Evolutionary conservation across 2,888 invertebrate genomes (phyloP), one percentile per base, ranked within the genome.

Genomic region (Xylota sylvarum): DNA sequence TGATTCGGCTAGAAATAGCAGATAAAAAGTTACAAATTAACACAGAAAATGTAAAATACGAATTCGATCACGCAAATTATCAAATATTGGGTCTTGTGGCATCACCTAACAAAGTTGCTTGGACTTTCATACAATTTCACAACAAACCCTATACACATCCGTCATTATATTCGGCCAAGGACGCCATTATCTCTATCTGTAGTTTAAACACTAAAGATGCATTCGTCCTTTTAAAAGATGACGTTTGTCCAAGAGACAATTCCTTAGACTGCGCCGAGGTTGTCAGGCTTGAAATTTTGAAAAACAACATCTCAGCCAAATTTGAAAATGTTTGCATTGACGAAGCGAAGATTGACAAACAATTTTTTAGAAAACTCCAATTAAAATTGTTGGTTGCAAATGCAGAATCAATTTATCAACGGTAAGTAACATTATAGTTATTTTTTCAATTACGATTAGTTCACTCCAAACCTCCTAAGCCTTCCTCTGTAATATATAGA

Each of bases 41-140:
- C 37, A 74, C 72, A 10, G 52, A 83, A 43, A 12, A 40, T 5
- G 30, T 89, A 4, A 56, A 80, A 7, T 88, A 89, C 50, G 88
- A 89, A 5, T 85, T 89, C 0, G 90, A 90, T 64, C 27, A 84
- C 0, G 67, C 86, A 1, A 89, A 90, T 64, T 90, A 89, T 27
- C 89, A 90, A 70, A 85, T 91, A 0, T 35, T 91, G 6, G 92
- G 91, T 0, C 6, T 92, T 9, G 86, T 84, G 19, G 55, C 87
- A 14, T 90, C 91, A 1, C 83, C 73, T 3, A 90, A 91, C 19
- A 89, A 88, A 55, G 89, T 89, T 52, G 80, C 90, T 0, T 88
- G 91, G 83, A 89, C 90, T 1, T 88, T 91, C 12, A 23, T 90
- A 0, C 84, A 89, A 35, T 88, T 72, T 10, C 91, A 91, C 35